phyloP scores from a whole-genome alignment of 2,797 vertebrate species.

The Lutra lutra region DNA sequence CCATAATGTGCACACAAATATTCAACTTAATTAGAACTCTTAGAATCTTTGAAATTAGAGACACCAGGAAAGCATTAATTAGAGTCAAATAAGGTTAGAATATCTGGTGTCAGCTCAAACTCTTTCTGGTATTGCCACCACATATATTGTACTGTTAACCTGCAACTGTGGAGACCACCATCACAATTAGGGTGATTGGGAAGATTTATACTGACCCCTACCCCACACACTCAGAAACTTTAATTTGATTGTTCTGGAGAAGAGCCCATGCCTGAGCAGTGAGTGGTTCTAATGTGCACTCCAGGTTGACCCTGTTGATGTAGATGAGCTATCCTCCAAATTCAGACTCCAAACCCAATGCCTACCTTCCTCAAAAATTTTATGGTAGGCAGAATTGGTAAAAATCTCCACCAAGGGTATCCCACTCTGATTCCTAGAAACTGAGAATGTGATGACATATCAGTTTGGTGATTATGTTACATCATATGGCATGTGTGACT shows the following conservation, averaged over 20 bases:
- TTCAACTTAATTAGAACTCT: conserved; percentile 36
- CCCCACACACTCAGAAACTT: neutral
- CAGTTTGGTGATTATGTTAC: neutral
- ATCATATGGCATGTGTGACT: neutral
- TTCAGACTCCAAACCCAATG: neutral
- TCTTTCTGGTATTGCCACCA: neutral
- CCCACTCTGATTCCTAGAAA: neutral
- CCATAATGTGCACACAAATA: conserved; percentile 16
- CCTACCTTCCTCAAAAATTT: neutral
- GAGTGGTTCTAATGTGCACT: neutral
- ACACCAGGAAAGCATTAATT: neutral
- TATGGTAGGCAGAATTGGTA: neutral
- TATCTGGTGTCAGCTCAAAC: neutral
- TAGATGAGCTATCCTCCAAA: neutral
- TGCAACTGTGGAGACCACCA: neutral
- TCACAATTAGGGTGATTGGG: neutral
- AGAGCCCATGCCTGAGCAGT: neutral
- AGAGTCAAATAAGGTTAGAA: neutral
- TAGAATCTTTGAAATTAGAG: conserved; percentile 45
- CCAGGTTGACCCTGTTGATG: neutral
- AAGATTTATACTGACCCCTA: neutral
- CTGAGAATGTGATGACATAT: neutral
- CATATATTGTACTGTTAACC: neutral
- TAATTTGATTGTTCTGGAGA: neutral
- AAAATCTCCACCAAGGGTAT: neutral